Base-by-base conservation (phyloP, 2,113 vertebrate genomes). In the Pseudonaja textilis region DNA sequence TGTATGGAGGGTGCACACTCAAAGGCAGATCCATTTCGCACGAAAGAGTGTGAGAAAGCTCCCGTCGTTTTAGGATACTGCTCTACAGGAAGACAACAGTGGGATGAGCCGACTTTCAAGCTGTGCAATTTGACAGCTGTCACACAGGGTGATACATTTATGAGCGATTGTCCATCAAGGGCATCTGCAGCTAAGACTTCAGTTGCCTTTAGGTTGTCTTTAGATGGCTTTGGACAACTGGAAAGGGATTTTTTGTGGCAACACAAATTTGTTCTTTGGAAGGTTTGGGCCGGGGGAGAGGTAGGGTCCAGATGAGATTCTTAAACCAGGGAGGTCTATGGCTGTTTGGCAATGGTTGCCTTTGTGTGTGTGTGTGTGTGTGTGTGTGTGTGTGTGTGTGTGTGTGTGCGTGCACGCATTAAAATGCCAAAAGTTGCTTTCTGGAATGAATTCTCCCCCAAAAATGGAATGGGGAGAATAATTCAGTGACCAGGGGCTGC, bases 21-120 rank as follows among this genome's bases (percentile, higher is more conserved):
- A 69, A n/a, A 18, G 0, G 5, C 14, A 34, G 64, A 14, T 69
- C n/a, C n/a, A 34, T n/a, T n/a, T 34, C 1, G 5, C 1, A 1
- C 14, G 16, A 18, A 69, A n/a, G 5, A n/a, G 5, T 16, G 12
- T 1, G 14, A 34, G 12, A 69, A 12, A 34, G 64, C 2, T 34
- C 64, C 64, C 5, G 2, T 69, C 64, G 0, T 69, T 69, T 69
- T 69, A 34, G 64, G 64, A 18, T 3, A 34, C 1, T 34, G 29
- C 29, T 69, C 29, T 34, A 14, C 5, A 34, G n/a, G 14, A 74
- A 74, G n/a, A 16, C n/a, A 34, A 74, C 14, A 18, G 14, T 14
- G 2, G 64, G n/a, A 18, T 18, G 5, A 34, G 5, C n/a, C n/a
- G 14, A 74, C 64, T 74, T 74, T 34, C 47, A 16, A 20, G n/a